Conservation (phyloP, 2,888 invertebrate genomes). For the Lasioglossum leucozonium region DNA sequence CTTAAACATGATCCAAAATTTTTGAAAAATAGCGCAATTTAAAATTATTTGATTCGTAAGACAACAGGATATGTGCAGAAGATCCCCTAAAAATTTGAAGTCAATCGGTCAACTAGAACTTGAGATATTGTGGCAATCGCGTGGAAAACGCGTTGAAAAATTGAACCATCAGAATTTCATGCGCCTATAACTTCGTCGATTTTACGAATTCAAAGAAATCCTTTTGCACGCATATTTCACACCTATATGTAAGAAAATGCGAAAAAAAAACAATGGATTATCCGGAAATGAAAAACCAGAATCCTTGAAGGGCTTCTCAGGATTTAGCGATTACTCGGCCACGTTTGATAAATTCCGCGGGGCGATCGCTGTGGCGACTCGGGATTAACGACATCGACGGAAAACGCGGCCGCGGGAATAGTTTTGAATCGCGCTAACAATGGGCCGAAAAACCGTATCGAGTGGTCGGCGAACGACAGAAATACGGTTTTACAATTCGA, state of each 20-base stretch:
- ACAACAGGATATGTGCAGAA: too few species aligned
- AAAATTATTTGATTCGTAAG: too few species aligned
- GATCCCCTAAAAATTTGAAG: too few species aligned
- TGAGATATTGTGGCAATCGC: too few species aligned
- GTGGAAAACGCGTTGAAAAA: too few species aligned
- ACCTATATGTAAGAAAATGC: neutral
- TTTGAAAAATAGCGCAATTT: too few species aligned
- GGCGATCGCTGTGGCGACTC: neutral
- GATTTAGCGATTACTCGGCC: neutral
- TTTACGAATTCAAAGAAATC: too few species aligned
- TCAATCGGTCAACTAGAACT: too few species aligned
- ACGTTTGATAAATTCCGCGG: neutral
- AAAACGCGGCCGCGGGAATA: slow-evolving; percentile 13
- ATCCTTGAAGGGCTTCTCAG: neutral
- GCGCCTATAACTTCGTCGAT: too few species aligned
- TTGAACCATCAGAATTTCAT: too few species aligned
- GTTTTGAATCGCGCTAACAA: slow-evolving; percentile 6
- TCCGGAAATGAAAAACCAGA: neutral
- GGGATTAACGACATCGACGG: neutral
- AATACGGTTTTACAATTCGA: slow-evolving; percentile 53
- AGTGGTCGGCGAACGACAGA: slow-evolving; percentile 4
- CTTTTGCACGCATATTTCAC: neutral
- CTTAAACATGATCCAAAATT: too few species aligned
- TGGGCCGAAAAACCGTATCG: slow-evolving; percentile 17
- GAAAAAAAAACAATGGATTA: neutral